Evolutionary conservation across 2,113 vertebrate genomes (phyloP), one percentile per base, ranked within the genome.

Genomic region (Hemichromis elongatus): DNA sequence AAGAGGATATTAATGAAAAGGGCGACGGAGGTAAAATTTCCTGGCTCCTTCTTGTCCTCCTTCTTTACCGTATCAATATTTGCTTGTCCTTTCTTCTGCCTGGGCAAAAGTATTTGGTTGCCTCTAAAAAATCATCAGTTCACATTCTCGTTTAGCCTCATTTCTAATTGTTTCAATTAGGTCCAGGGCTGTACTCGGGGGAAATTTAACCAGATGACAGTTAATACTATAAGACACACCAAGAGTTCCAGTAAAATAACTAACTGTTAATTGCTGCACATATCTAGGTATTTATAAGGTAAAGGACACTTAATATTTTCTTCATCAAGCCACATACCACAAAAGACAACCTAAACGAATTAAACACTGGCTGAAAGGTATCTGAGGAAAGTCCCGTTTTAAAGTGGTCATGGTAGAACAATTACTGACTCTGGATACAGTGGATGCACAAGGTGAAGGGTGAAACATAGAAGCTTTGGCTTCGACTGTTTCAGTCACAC

Each of bases 51-150:
- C 84, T 90, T 82, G 84, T 86, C 82, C 59, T 81, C 80, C 91
- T 89, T 91, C 86, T 84, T 90, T 82, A 86, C 73, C 24, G 47
- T 54, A 90, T 95, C 90, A 95, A 94, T 96, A 95, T 96, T 95
- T 95, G 87, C 91, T 84, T 91, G 91, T 94, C 86, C 73, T 81
- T 77, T 86, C 54, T 85, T 81, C 56, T 83, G 84, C 37, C 84
- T 56, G 80, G 83, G 88, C 66, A 85, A 90, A 85, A 89, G 89
- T 90, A 92, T 94, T 95, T 92, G 84, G 94, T 94, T 93, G 50
- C 90, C 53, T 83, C 75, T 91, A 83, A 83, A 91, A 91, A 94
- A 88, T 79, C 77, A 88, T 87, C 80, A 92, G 77, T 33, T 75
- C 26, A 75, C 16, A 75, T 75, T 75, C 68, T 52, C 75, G 10